Conservation (phyloP, 1,140 invertebrate genomes). For the Drosophila littoralis region DNA sequence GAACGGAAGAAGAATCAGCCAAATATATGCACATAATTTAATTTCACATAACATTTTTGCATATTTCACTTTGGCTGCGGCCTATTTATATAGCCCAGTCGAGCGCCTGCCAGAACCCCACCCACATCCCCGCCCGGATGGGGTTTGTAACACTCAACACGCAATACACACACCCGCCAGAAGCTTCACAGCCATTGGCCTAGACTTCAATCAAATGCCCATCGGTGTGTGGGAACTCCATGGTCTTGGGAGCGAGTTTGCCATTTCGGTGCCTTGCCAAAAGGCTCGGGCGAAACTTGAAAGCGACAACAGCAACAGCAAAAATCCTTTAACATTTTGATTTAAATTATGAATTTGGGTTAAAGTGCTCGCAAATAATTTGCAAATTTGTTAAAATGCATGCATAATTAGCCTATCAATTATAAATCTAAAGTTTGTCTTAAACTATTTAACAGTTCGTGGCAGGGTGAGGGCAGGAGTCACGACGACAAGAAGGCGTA, state of each 20-base stretch:
- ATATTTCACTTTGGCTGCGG: constrained; percentile 31
- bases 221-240: neutral
- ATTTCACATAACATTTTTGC: constrained; percentile 51
- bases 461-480: neutral
- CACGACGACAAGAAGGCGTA: no score
- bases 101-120: constrained; percentile 11
- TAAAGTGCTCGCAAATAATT: constrained; percentile 14
- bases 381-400: constrained; percentile 6
- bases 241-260: neutral
- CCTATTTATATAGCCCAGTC: constrained; percentile 51
- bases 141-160: constrained; percentile 35
- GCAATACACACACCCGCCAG: constrained; percentile 19
- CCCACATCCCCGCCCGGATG: neutral
- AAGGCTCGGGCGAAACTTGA: neutral
- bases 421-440: constrained; percentile 1
- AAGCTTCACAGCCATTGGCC: neutral
- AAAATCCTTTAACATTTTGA: neutral
- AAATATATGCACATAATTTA: constrained; percentile 47
- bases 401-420: constrained; percentile 4
- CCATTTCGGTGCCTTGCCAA: neutral
- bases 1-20: constrained; percentile 18
- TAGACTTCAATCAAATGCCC: constrained; percentile 32
- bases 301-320: neutral
- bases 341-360: constrained; percentile 27
- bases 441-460: neutral